phyloP scores from a whole-genome alignment of 2,888 invertebrate species.

The Cerastis leucographa region DNA sequence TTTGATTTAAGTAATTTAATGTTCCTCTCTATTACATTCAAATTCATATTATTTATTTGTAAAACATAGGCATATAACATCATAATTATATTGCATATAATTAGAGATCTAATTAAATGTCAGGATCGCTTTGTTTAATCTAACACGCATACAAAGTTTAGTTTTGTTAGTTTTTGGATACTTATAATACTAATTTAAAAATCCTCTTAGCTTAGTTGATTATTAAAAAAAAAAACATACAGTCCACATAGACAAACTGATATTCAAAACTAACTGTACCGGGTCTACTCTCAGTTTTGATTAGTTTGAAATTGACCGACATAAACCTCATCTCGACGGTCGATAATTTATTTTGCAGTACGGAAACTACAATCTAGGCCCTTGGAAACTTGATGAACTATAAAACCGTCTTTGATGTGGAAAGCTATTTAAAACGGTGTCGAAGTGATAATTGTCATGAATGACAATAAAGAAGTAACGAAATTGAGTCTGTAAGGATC shows the following conservation, averaged over 20 bases:
- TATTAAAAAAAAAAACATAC: neutral
- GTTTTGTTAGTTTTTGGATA: too few species aligned
- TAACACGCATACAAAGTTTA: too few species aligned
- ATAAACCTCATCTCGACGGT: neutral
- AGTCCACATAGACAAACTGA: neutral
- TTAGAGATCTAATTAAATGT: too few species aligned
- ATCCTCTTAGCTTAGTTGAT: too few species aligned
- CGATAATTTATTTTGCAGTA: slow-evolving; percentile 5
- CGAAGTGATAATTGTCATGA: neutral
- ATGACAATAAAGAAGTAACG: too few species aligned
- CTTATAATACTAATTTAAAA: too few species aligned
- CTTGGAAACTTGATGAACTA: neutral
- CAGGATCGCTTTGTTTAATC: too few species aligned
- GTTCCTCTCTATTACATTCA: too few species aligned
- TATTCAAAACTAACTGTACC: neutral
- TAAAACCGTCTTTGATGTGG: neutral
- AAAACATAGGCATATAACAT: too few species aligned
- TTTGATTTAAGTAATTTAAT: neutral
- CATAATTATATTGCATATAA: too few species aligned
- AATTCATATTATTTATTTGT: too few species aligned
- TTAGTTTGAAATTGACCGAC: slow-evolving; percentile 7
- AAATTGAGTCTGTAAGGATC: too few species aligned
- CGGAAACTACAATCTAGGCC: neutral
- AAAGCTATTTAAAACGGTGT: neutral
- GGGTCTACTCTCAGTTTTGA: neutral